phyloP scores from a whole-genome alignment of 2,888 invertebrate genomes.

The Crepidodera aurea region DNA sequence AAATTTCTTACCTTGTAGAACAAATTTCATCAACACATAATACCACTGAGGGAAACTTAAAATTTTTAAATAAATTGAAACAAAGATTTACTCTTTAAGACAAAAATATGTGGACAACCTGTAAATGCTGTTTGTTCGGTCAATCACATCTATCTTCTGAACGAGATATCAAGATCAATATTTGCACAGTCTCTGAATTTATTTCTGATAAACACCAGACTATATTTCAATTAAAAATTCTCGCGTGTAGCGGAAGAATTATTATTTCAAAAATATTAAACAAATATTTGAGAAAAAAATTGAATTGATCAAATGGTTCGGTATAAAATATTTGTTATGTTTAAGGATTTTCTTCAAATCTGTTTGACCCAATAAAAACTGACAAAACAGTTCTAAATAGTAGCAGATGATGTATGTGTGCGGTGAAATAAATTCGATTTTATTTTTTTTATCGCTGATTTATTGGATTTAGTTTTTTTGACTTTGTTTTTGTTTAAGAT shows the following conservation, averaged over 20 bases:
- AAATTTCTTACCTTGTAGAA: too few species aligned
- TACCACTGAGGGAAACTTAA: too few species aligned
- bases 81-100: too few species aligned
- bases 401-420: too few species aligned
- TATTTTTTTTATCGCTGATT: too few species aligned
- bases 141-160: conserved; percentile 11
- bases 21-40: too few species aligned
- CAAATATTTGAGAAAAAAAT: not conserved
- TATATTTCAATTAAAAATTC: conserved; percentile 29
- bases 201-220: conserved; percentile 20
- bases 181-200: conserved; percentile 9
- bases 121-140: not conserved
- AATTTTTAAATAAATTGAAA: too few species aligned
- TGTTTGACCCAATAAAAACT: not conserved
- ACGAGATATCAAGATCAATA: conserved; percentile 18
- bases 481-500: too few species aligned
- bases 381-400: not conserved
- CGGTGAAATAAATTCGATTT: too few species aligned
- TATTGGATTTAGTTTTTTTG: too few species aligned
- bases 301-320: not conserved
- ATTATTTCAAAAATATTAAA: conserved; percentile 15
- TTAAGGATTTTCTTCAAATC: conserved; percentile 4
- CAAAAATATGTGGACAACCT: not conserved
- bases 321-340: not conserved
- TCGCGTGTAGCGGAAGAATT: conserved; percentile 1